A percentile compares a stretch with the other conserved stretches of the same genome.
These are phyloP conservation scores for Axis porcinus DNA, from an alignment of 2,113 vertebrate species.

Conservation along the genomic window DNA sequence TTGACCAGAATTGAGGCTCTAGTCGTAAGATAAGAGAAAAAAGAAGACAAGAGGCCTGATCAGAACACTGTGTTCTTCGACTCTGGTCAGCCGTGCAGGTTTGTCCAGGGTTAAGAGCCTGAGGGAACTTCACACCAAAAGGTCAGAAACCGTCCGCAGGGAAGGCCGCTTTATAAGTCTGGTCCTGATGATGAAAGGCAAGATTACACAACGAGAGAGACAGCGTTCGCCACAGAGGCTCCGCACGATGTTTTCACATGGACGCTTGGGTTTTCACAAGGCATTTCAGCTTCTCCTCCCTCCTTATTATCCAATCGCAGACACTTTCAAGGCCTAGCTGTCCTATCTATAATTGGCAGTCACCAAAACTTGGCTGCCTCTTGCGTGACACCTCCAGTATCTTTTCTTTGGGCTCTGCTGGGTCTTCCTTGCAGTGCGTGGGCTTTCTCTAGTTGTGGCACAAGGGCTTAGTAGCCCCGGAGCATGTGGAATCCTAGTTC, in stretches of 20 bases:
- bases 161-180: slow-evolving; percentile 17
- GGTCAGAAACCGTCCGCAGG: slow-evolving; percentile 35
- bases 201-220: slow-evolving; percentile 15
- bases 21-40: slow-evolving; percentile 23
- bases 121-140: slow-evolving; percentile 4
- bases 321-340: background rate
- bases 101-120: slow-evolving; percentile 4
- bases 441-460: background rate
- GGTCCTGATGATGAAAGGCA: slow-evolving; percentile 42
- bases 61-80: slow-evolving; percentile 25
- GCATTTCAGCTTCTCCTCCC: background rate
- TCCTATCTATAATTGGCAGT: background rate
- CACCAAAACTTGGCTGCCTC: background rate
- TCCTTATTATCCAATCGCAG: background rate
- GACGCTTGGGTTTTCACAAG: slow-evolving; percentile 10
- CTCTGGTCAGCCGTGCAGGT: slow-evolving; percentile 17
- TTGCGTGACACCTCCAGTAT: background rate
- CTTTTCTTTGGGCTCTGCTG: background rate
- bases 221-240: background rate
- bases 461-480: background rate
- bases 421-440: background rate
- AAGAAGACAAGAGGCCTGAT: slow-evolving; percentile 32
- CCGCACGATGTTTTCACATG: slow-evolving; percentile 38
- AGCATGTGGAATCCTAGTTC: background rate
- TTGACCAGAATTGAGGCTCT: background rate